A percentile compares a stretch with the other conserved stretches of the same genome.
phyloP scores from a whole-genome alignment of 2,888 invertebrate species.

The Neoscelio sp. region DNA sequence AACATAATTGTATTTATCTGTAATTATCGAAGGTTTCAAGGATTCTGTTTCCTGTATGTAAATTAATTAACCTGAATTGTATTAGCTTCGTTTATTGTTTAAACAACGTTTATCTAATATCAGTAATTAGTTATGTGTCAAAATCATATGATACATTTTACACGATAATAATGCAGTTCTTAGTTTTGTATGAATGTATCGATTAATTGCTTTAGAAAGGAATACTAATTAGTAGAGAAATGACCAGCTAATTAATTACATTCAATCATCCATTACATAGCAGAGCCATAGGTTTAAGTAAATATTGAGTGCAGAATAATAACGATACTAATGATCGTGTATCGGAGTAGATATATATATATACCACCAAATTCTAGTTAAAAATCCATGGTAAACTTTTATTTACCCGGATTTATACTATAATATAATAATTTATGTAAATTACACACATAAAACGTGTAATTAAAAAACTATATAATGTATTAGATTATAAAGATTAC shows the following conservation, averaged over 20 bases:
- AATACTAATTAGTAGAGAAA: slow-evolving; percentile 44
- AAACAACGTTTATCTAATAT: background rate
- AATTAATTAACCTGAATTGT: background rate
- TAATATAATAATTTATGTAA: no score
- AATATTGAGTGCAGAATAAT: slow-evolving; percentile 34
- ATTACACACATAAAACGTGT: no score
- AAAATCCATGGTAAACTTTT: no score
- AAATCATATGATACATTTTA: slow-evolving; percentile 27
- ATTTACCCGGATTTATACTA: no score
- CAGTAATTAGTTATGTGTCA: slow-evolving; percentile 40
- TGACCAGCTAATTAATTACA: slow-evolving; percentile 56
- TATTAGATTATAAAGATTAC: slow-evolving; percentile 1
- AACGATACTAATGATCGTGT: slow-evolving; percentile 26
- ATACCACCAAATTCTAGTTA: no score
- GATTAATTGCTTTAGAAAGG: slow-evolving; percentile 41
- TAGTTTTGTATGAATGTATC: slow-evolving; percentile 7
- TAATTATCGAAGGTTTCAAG: no score
- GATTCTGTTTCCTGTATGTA: no score
- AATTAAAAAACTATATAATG: no score
- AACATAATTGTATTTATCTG: background rate
- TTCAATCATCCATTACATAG: slow-evolving; percentile 28
- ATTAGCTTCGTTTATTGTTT: background rate
- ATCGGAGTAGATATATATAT: background rate
- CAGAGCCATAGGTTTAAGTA: slow-evolving; percentile 20
- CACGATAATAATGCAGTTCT: slow-evolving; percentile 27